Base-by-base conservation (phyloP, 2,797 vertebrate species). In the Platalea minor region DNA sequence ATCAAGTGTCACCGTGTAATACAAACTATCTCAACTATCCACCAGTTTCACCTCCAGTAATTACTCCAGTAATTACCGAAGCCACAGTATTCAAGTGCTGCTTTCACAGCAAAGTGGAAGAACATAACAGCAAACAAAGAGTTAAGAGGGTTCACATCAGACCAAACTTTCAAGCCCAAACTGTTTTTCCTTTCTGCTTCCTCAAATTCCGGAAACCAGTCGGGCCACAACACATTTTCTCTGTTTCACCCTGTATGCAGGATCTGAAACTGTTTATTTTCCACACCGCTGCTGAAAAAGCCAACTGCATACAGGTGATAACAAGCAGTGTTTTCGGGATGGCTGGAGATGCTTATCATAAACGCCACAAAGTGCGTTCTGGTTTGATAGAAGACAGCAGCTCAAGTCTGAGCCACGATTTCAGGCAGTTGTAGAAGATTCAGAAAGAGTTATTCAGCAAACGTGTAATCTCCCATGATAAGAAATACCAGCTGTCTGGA, bases 271-370 rank as follows among this genome's bases (percentile, higher is more conserved):
- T 65, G 24, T 48, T 76, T 50, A 11, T 85, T 79, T 59, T 73
- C 57, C 54, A 63, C 46, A 31, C 24, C 3, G 0, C 17, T 72
- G 63, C 76, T 72, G 56, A 59, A 54, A 70, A 91, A 91, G 45
- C 43, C 83, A 93, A 57, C 39, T 48, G 43, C 53, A 45, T 18
- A 18, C 0, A 5, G 53, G 39, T 25, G 83, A 90, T 79, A 95
- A 91, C 1, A 23, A 73, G 76, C 37, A 26, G 54, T 14, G 8
- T 17, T n/a, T 45, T 65, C 29, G 24, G 57, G 50, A 50, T 2
- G 5, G 29, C 59, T 80, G 70, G 46, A 96, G 85, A 85, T 94
- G n/a, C 48, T 95, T 41, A 91, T 96, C 88, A 56, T 31, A 63
- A 73, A 67, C 0, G 0, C 35, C 75, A 31, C 10, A 4, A 29